These are phyloP conservation scores for Tanaodytes sp. DNA, from an alignment of 2,888 invertebrate genomes.

Conservation along the genomic window DNA sequence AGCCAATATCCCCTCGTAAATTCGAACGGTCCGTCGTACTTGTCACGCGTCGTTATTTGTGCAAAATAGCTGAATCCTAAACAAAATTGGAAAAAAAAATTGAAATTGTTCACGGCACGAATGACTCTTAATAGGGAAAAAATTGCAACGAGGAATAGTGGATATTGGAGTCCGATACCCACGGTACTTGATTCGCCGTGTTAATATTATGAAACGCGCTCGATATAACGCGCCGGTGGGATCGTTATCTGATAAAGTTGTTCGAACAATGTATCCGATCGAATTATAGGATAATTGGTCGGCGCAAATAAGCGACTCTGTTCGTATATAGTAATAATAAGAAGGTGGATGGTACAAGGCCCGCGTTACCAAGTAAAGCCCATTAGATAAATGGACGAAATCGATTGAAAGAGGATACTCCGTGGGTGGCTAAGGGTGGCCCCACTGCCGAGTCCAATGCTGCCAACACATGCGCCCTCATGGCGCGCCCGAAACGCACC, in stretches of 20 bases:
- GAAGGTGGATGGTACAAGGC: too few relatives aligned
- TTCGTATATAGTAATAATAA: too few relatives aligned
- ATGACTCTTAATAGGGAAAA: slow-evolving; percentile 4
- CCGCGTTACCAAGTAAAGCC: slow-evolving; percentile 9
- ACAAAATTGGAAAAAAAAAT: neutral
- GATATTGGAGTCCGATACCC: slow-evolving; percentile 11
- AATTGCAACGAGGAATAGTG: slow-evolving; percentile 2
- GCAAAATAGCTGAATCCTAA: too few relatives aligned
- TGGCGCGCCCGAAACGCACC: slow-evolving; percentile 30
- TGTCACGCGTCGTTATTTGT: too few relatives aligned
- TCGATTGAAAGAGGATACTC: slow-evolving; percentile 36
- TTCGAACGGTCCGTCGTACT: too few relatives aligned
- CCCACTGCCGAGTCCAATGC: slow-evolving; percentile 18
- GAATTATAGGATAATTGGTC: slow-evolving; percentile 26
- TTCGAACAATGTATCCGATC: slow-evolving; percentile 3
- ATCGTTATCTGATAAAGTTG: neutral
- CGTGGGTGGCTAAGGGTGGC: slow-evolving; percentile 16
- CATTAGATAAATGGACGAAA: slow-evolving; percentile 44
- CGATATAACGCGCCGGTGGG: too few relatives aligned
- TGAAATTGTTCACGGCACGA: neutral
- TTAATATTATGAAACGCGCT: slow-evolving; percentile 13
- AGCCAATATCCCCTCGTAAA: too few relatives aligned
- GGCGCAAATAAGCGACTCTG: slow-evolving; percentile 20
- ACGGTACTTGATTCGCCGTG: neutral
- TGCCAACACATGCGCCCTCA: slow-evolving; percentile 38